These are phyloP conservation scores for Margarornis squamiger DNA, from an alignment of 2,797 vertebrate species.

Conservation along the genomic window DNA sequence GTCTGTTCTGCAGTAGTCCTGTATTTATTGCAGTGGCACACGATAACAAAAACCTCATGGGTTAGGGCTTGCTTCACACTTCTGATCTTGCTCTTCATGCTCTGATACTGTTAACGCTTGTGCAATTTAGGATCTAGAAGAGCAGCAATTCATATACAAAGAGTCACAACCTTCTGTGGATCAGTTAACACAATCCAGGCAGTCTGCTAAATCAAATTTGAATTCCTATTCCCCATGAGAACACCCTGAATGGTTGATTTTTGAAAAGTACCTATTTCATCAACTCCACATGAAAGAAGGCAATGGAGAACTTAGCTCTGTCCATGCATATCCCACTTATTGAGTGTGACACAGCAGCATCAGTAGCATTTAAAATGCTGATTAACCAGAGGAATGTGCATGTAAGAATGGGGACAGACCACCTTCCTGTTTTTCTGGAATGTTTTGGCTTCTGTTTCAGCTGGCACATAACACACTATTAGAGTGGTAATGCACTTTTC, in stretches of 20 bases:
- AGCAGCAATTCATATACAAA: neutral
- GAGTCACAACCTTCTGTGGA: neutral
- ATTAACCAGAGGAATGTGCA: neutral
- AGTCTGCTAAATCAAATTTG: neutral
- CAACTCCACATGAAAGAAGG: neutral
- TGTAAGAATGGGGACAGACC: neutral
- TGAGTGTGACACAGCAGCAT: neutral
- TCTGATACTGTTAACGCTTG: neutral
- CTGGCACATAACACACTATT: constrained; percentile 18
- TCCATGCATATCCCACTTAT: neutral
- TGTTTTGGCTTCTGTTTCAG: constrained; percentile 35
- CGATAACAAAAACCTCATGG: neutral
- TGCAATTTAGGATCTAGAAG: neutral
- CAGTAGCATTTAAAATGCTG: neutral
- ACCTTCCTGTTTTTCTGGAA: neutral
- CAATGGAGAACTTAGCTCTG: neutral
- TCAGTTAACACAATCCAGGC: neutral
- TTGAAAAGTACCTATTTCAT: neutral
- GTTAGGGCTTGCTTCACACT: neutral
- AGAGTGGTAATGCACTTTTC: constrained; percentile 1
- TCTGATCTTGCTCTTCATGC: neutral
- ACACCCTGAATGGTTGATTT: neutral
- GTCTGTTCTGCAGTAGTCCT: neutral
- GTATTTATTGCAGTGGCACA: neutral
- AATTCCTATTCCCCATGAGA: neutral